These are phyloP conservation scores for Drosophila biarmipes DNA, from an alignment of 1,140 invertebrate genomes.

Conservation along the genomic window DNA sequence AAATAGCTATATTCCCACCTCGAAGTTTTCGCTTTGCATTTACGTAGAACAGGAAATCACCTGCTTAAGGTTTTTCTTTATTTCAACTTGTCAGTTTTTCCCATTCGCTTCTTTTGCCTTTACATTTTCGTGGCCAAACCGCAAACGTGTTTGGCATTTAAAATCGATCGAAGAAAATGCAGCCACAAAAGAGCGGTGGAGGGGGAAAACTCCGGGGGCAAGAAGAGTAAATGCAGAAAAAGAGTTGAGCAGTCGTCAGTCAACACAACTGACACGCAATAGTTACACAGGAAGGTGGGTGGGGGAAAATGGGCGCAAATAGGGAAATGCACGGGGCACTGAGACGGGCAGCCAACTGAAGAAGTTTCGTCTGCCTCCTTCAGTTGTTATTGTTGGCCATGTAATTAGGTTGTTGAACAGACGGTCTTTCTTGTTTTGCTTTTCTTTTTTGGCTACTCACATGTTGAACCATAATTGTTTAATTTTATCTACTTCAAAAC, in stretches of 20 bases:
- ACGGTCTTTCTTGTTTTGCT: slow-evolving; percentile 15
- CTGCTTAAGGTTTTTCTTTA: slow-evolving; percentile 43
- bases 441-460: slow-evolving; percentile 37
- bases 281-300: slow-evolving; percentile 18
- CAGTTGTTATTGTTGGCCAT: slow-evolving; percentile 42
- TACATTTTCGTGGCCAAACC: slow-evolving; percentile 39
- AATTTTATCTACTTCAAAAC: slow-evolving; percentile 31
- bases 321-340: slow-evolving; percentile 16
- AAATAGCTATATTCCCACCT: slow-evolving; percentile 5
- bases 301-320: slow-evolving; percentile 21
- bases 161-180: slow-evolving; percentile 52
- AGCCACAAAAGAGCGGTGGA: background rate
- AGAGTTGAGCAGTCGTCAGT: slow-evolving; percentile 54
- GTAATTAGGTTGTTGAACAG: slow-evolving; percentile 56
- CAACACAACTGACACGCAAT: slow-evolving; percentile 59
- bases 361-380: slow-evolving; percentile 31
- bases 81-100: slow-evolving; percentile 46
- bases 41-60: slow-evolving; percentile 48
- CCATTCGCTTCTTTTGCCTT: slow-evolving; percentile 12
- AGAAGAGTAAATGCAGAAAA: slow-evolving; percentile 26
- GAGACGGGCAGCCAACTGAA: slow-evolving; percentile 40
- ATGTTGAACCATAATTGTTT: slow-evolving; percentile 52
- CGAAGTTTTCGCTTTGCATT: slow-evolving; percentile 28
- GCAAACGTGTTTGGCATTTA: slow-evolving; percentile 57
- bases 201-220: slow-evolving; percentile 7